Evolutionary conservation across 2,888 invertebrate genomes (phyloP), one percentile per base, ranked within the genome.

Genomic region (Arctia plantaginis): DNA sequence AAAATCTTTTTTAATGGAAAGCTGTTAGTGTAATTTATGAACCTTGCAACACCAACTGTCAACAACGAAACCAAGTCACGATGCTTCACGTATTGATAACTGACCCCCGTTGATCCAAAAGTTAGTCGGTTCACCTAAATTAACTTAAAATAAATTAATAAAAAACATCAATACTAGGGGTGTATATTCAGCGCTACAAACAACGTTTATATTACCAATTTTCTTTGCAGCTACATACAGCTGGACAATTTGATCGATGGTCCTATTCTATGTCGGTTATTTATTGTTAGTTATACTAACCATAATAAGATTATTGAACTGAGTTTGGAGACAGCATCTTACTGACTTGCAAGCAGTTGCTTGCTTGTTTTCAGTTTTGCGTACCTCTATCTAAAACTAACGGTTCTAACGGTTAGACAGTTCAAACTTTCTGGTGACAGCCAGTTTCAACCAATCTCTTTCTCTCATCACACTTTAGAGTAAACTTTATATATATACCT

Each of bases 171-270:
- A 55, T 15, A 30, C 20, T 67, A 20, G 30, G 44, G 66, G 18
- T 4, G 20, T 3, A 67, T 27, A 20, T 20, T 7, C 30, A 44
- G 41, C 41, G 10, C 44, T 67, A 30, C 44, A 44, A 10, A 35
- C 7, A 51, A 20, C 23, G 6, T 23, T 7, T 68, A 51, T 6
- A 33, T 7, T n/a, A 33, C 23, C 47, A 30, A 51, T 47, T 68
- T 68, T 33, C 47, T 51, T 51, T 47, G 15, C 30, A 20, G 15
- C 68, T 51, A 15, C 23, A 15, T 13, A 35, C 33, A 51, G 12
- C 68, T 33, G 15, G 33, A 35, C 68, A 68, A 47, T 23, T 68
- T 68, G 68, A 51, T 68, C 23, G 51, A 68, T 68, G 30, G 23
- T 23, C 68, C 47, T 68, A 35, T 51, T 68, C 15, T 47, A 33